Evolutionary conservation across 2,113 vertebrate genomes (phyloP).

Genomic region (Corythornis vintsioides): DNA sequence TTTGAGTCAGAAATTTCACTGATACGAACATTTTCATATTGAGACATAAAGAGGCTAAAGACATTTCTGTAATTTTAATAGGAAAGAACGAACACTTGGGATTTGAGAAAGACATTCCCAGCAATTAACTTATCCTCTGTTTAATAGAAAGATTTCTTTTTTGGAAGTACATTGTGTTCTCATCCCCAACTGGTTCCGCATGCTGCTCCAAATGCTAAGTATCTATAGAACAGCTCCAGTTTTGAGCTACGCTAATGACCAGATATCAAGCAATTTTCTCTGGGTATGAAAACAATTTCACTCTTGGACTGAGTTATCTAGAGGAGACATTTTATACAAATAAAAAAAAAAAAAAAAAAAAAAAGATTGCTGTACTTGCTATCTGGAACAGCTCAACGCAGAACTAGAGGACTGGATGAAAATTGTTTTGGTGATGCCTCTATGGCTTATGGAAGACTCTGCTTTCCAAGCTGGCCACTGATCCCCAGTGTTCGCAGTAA

Average conservation of each 20-base stretch:
- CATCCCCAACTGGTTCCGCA: background rate
- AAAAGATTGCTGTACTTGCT: background rate
- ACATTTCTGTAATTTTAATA: background rate
- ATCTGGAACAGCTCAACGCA: background rate
- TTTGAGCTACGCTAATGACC: constrained; percentile 28
- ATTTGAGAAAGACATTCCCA: background rate
- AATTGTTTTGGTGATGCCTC: background rate
- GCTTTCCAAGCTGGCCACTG: background rate
- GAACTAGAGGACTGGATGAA: background rate
- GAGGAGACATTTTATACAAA: background rate
- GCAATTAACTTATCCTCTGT: constrained; percentile 13
- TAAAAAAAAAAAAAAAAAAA: background rate
- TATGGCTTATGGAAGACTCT: background rate
- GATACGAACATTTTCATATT: background rate
- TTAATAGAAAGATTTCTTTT: background rate
- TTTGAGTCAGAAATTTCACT: constrained; percentile 33
- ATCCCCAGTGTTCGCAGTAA: background rate
- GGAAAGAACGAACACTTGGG: background rate
- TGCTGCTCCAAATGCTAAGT: constrained; percentile 39
- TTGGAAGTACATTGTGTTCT: constrained; percentile 36
- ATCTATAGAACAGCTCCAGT: constrained; percentile 51
- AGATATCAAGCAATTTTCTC: constrained; percentile 11
- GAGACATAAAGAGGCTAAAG: background rate
- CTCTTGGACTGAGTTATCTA: background rate
- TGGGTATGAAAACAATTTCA: constrained; percentile 23